These are phyloP conservation scores for Tragelaphus buxtoni DNA, from an alignment of 2,113 vertebrate species.

Conservation along the genomic window DNA sequence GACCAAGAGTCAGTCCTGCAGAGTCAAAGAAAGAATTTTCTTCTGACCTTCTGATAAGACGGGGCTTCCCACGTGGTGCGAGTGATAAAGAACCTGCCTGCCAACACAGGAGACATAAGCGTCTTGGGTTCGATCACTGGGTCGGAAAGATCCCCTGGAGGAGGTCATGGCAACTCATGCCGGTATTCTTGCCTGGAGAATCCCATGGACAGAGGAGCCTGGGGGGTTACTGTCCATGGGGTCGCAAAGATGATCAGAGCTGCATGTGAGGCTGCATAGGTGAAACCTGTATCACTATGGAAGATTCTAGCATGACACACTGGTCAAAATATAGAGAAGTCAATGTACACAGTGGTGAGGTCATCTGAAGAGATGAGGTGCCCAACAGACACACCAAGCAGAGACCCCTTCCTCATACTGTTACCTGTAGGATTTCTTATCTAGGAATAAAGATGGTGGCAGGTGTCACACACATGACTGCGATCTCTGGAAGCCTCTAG, in stretches of 20 bases:
- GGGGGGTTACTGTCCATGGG: not conserved
- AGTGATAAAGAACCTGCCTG: not conserved
- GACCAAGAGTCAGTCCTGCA: not conserved
- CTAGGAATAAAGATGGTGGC: not conserved
- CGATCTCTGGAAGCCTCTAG: not conserved
- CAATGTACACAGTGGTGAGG: not conserved
- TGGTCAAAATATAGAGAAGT: not conserved
- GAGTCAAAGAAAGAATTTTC: not conserved
- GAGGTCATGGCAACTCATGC: not conserved
- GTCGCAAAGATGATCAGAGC: not conserved
- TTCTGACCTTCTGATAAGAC: not conserved
- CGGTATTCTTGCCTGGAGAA: not conserved
- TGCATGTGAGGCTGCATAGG: not conserved
- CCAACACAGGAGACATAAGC: not conserved
- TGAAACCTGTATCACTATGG: not conserved
- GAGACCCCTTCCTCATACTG: not conserved
- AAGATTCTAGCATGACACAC: not conserved
- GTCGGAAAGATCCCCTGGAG: not conserved
- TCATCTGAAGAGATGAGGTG: not conserved
- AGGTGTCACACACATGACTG: rapidly evolving
- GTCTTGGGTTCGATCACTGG: not conserved
- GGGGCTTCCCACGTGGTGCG: not conserved
- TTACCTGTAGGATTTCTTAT: not conserved
- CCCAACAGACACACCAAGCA: not conserved
- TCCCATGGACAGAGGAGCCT: not conserved